A percentile compares a stretch with the other conserved stretches of the same genome.
Evolutionary conservation across 2,888 invertebrate genomes (phyloP).

Genomic region (Meghimatium bilineatum): DNA sequence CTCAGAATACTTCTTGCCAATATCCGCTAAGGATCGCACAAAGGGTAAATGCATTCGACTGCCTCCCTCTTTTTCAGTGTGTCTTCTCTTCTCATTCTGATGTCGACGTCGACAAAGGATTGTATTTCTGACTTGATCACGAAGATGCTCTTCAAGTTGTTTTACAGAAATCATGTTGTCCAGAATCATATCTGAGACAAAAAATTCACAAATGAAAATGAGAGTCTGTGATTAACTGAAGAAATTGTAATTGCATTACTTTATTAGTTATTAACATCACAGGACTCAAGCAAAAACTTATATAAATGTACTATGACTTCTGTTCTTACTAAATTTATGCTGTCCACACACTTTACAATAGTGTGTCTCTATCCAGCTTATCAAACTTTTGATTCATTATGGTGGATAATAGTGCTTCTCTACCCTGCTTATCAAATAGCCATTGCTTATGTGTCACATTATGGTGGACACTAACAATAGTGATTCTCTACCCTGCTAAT

Average conservation of each 20-base stretch:
- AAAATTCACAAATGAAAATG: neutral
- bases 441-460: too few species aligned
- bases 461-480: too few species aligned
- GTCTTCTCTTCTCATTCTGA: slow-evolving; percentile 85
- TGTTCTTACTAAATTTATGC: too few species aligned
- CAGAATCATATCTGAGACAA: slow-evolving; percentile 84
- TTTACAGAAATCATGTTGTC: slow-evolving; percentile 92
- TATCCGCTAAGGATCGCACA: slow-evolving; percentile 92
- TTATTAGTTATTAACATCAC: too few species aligned
- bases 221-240: neutral
- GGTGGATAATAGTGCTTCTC: too few species aligned
- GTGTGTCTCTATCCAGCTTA: too few species aligned
- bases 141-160: slow-evolving; percentile 84
- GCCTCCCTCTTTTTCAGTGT: slow-evolving; percentile 60
- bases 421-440: too few species aligned
- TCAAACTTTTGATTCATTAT: too few species aligned
- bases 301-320: too few species aligned
- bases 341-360: too few species aligned
- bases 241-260: neutral
- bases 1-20: slow-evolving; percentile 92
- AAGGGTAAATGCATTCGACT: slow-evolving; percentile 78
- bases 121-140: slow-evolving; percentile 89
- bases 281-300: too few species aligned
- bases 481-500: too few species aligned
- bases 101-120: slow-evolving; percentile 93